Evolutionary conservation across 2,888 invertebrate species (phyloP).

Genomic region (Scrobipalpa costella): DNA sequence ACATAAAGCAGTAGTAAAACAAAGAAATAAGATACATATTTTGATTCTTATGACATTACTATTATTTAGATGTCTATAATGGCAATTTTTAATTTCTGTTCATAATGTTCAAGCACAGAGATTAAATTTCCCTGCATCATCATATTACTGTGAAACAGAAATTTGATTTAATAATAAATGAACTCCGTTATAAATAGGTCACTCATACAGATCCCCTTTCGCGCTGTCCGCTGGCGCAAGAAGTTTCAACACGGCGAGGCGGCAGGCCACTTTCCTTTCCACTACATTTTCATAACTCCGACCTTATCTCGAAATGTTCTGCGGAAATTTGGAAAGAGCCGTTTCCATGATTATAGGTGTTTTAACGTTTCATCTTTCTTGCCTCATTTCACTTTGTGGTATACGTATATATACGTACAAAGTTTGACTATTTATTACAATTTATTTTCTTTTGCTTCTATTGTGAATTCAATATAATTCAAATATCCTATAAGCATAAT

Average conservation of each 20-base stretch:
- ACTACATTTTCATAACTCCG: slow-evolving; percentile 40
- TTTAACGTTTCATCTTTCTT: slow-evolving; percentile 1
- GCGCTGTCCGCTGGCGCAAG: slow-evolving; percentile 35
- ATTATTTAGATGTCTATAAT: too few species aligned
- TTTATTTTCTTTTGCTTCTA: not conserved
- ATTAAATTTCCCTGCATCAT: too few species aligned
- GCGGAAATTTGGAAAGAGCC: slow-evolving; percentile 29
- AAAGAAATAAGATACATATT: too few species aligned
- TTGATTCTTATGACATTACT: too few species aligned
- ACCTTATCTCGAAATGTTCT: slow-evolving; percentile 34
- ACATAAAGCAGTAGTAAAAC: too few species aligned
- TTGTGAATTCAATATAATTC: too few species aligned
- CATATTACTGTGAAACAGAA: too few species aligned
- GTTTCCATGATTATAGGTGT: not conserved
- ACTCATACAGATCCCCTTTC: slow-evolving; percentile 31
- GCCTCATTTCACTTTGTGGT: not conserved
- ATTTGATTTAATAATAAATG: not conserved
- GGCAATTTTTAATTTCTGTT: too few species aligned
- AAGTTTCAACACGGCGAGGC: slow-evolving; percentile 31
- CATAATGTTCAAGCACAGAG: too few species aligned
- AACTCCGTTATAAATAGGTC: slow-evolving; percentile 27
- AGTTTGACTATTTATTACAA: not conserved
- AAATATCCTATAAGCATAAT: too few species aligned
- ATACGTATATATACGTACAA: too few species aligned
- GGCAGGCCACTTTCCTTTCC: slow-evolving; percentile 37